Base-by-base conservation (phyloP, 2,888 invertebrate genomes). In the Hoplodrina ambigua region DNA sequence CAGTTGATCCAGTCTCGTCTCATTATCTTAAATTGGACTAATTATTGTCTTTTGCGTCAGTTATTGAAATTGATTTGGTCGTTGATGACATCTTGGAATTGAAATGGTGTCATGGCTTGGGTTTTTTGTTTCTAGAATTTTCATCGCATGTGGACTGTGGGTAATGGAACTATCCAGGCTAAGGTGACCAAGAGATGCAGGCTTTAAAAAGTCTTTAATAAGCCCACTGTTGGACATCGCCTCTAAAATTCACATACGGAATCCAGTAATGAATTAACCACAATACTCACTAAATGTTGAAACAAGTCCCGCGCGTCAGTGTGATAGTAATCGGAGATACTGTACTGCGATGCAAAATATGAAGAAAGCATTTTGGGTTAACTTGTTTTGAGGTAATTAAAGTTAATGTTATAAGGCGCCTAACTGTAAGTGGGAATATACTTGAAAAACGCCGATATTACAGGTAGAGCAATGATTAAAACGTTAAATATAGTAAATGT, bases 291-390 rank as follows among this genome's bases (percentile, higher is more conserved):
- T 37, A 44, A 60, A 69, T 56, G 54, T 67, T 69, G 58, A 33
- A 80, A 74, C 67, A 61, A 65, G 77, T 63, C 57, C 56, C 57
- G 25, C 64, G 58, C 61, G 73, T 74, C 75, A 67, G 44, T 17
- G 15, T 15, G 85, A 86, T 87, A 81, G 69, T 71, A 66, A 87
- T 87, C 87, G 79, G 75, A 81, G 75, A 85, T 82, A 84, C 83
- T 66, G 76, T 81, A 84, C 80, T 72, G 85, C 83, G 78, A 85
- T 78, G 77, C 81, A 63, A 80, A 83, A 80, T 85, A 83, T 86
- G 78, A 87, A 82, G 74, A 71, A 76, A 85, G 53, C 20, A 75
- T 69, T 79, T 70, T 54, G 59, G 75, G 70, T 78, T 54, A 82
- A 81, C 78, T 76, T 72, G 71, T 72, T 81, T 80, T 71, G 78